Conservation (phyloP, 2,888 invertebrate genomes). For the Acanthacorydalis orientalis region DNA sequence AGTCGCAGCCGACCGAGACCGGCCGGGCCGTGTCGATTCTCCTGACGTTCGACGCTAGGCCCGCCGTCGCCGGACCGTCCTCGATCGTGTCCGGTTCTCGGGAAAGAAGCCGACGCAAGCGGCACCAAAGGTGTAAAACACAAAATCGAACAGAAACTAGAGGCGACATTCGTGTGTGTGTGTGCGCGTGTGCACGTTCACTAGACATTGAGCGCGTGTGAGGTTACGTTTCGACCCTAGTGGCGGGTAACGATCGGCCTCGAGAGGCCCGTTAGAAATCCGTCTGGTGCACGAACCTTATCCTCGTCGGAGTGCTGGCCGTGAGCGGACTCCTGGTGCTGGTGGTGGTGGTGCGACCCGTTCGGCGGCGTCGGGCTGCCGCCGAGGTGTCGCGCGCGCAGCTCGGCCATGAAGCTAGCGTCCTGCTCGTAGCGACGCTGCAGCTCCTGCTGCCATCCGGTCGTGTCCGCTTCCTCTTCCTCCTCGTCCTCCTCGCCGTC, state of each 20-base stretch:
- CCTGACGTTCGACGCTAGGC: too few species aligned
- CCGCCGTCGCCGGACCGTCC: too few species aligned
- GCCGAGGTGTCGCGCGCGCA: constrained; percentile 31
- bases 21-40: too few species aligned
- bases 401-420: constrained; percentile 36
- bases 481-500: constrained; percentile 36
- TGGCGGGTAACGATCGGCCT: constrained; percentile 35
- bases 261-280: constrained; percentile 12
- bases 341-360: neutral
- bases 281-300: neutral
- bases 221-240: too few species aligned
- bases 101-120: too few species aligned
- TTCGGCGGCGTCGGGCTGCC: constrained; percentile 13
- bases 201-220: too few species aligned
- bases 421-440: constrained; percentile 39
- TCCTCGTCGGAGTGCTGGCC: neutral
- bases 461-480: constrained; percentile 37
- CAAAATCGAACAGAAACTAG: too few species aligned
- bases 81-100: too few species aligned
- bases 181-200: too few species aligned
- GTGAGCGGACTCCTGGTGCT: neutral
- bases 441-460: constrained; percentile 38
- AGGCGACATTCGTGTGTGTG: too few species aligned
- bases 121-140: too few species aligned
- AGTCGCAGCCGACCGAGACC: too few species aligned